Percentiles rank a stretch among this genome's conserved stretches.
These are phyloP conservation scores for Homarus gammarus DNA, from an alignment of 2,888 invertebrate species.

Conservation along the genomic window DNA sequence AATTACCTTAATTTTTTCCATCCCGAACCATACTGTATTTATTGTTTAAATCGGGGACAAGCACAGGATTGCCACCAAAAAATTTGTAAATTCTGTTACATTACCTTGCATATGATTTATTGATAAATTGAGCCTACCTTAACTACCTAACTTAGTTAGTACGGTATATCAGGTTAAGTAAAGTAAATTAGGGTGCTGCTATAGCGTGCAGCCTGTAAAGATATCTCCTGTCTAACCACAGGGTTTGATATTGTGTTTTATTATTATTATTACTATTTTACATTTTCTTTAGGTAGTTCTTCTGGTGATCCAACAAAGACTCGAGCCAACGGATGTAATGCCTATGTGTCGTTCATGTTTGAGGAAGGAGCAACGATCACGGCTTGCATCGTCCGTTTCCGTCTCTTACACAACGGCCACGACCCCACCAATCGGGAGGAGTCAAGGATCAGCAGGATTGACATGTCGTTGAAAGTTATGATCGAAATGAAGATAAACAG, in stretches of 20 bases:
- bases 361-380: conserved; percentile 70
- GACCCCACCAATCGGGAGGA: conserved; percentile 67
- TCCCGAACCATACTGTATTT: too few relatives aligned
- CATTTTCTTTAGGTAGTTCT: conserved; percentile 55
- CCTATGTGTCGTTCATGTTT: conserved; percentile 62
- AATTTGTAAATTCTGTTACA: too few relatives aligned
- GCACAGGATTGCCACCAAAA: too few relatives aligned
- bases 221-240: too few relatives aligned
- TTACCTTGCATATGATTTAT: too few relatives aligned
- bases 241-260: background rate
- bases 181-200: too few relatives aligned
- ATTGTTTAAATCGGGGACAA: too few relatives aligned
- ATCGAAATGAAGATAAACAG: conserved; percentile 31
- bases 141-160: too few relatives aligned
- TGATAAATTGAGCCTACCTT: too few relatives aligned
- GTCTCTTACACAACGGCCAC: conserved; percentile 58
- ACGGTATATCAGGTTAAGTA: too few relatives aligned
- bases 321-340: conserved; percentile 64
- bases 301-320: conserved; percentile 70
- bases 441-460: conserved; percentile 62
- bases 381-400: conserved; percentile 49
- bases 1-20: too few relatives aligned
- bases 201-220: too few relatives aligned
- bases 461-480: conserved; percentile 34
- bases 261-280: background rate